Conservation (phyloP, 2,797 vertebrate species). For the Okamejei kenojei region DNA sequence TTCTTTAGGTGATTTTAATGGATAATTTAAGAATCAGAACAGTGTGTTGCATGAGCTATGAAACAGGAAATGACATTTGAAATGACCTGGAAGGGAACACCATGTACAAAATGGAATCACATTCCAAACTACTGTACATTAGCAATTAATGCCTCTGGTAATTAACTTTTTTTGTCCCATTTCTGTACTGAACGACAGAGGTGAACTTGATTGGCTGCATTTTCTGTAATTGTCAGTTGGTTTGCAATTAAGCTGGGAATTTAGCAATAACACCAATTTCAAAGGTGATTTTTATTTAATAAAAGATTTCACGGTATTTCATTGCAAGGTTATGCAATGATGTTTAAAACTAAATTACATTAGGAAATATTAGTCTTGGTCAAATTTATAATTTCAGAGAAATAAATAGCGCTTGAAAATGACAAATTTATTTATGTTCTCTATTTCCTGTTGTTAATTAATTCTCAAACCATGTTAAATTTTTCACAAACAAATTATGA, state of each 20-base stretch:
- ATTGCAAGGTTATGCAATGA: no score
- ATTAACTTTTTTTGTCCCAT: not conserved
- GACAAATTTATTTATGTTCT: no score
- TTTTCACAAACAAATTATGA: no score
- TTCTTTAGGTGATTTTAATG: not conserved
- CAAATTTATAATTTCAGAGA: no score
- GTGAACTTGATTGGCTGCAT: not conserved
- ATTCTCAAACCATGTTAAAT: no score
- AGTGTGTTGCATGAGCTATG: not conserved
- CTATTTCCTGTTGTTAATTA: no score
- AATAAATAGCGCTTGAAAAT: no score
- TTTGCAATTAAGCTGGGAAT: not conserved
- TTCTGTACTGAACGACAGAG: not conserved
- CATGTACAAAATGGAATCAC: not conserved
- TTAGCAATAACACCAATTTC: no score
- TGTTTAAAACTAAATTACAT: no score
- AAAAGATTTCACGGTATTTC: no score
- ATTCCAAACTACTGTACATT: not conserved
- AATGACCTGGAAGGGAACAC: not conserved
- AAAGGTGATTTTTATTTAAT: no score
- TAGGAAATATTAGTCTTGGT: no score
- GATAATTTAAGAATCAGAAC: not conserved
- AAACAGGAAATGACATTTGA: not conserved
- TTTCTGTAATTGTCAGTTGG: not conserved
- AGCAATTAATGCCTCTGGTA: not conserved